phyloP scores from a whole-genome alignment of 2,113 vertebrate genomes.

The Perca schrenkii region DNA sequence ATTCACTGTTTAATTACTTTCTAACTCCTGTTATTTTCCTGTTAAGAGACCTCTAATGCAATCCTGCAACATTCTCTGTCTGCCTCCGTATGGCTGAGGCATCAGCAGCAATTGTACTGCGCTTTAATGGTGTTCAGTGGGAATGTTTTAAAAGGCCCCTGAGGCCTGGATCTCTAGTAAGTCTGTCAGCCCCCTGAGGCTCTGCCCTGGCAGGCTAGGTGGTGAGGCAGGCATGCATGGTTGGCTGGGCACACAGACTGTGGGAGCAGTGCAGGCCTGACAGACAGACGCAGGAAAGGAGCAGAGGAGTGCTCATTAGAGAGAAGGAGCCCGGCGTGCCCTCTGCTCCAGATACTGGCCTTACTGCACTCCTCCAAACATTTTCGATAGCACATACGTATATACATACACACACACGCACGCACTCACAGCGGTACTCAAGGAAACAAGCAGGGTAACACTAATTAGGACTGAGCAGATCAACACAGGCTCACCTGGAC shows the following conservation, averaged over 20 bases:
- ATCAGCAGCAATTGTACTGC: slow-evolving; percentile 61
- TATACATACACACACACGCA: slow-evolving; percentile 21
- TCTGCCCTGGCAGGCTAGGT: slow-evolving; percentile 58
- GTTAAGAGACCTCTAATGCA: slow-evolving; percentile 56
- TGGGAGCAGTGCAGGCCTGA: slow-evolving; percentile 58
- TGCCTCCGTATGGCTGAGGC: slow-evolving; percentile 10
- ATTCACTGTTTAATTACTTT: slow-evolving; percentile 64
- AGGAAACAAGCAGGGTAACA: slow-evolving; percentile 35
- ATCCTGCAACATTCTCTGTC: slow-evolving; percentile 43
- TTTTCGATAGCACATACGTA: slow-evolving; percentile 41
- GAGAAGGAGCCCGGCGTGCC: slow-evolving; percentile 58
- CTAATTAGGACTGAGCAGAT: slow-evolving; percentile 52
- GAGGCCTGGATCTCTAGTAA: slow-evolving; percentile 74
- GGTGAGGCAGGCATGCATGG: slow-evolving; percentile 68
- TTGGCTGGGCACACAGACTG: slow-evolving; percentile 67
- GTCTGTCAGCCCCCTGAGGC: slow-evolving; percentile 64
- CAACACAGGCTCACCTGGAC: slow-evolving; percentile 42
- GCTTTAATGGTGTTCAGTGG: slow-evolving; percentile 58
- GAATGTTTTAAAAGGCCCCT: slow-evolving; percentile 65
- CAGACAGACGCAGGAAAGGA: slow-evolving; percentile 62
- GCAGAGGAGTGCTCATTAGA: slow-evolving; percentile 70
- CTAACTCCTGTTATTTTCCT: slow-evolving; percentile 41
- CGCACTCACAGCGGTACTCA: slow-evolving; percentile 8
- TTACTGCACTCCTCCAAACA: slow-evolving; percentile 64
- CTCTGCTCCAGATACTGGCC: slow-evolving; percentile 70